Base-by-base conservation (phyloP, 2,797 vertebrate genomes). In the Apogon hyalosoma region DNA sequence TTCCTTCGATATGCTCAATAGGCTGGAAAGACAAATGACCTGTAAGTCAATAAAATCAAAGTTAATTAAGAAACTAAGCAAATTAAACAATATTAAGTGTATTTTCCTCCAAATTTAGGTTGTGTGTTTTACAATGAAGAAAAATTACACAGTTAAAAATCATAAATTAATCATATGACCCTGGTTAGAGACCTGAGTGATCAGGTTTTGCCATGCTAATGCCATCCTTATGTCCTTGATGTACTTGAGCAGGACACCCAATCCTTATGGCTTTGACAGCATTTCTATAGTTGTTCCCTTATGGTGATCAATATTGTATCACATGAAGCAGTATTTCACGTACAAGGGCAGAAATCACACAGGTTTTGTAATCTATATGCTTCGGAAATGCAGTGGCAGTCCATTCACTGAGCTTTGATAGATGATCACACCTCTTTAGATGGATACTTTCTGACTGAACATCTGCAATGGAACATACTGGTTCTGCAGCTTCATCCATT, bases 301-400 rank as follows among this genome's bases (percentile, higher is more conserved):
- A 80, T 78, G 48, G 69, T 76, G 68, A 88, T 91, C 87, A 81
- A 89, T 88, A 88, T 84, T 84, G 87, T 80, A 88, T 87, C 76
- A 16, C 55, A 57, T 84, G 82, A 87, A 80, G 80, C 73, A 55
- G 73, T 42, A 66, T 75, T 56, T 67, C 60, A 61, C 60, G 46
- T 59, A 63, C 86, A 86, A 83, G 85, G 80, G 69, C 74, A 74
- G 61, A 57, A 70, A 77, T 78, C 79, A 42, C 62, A 61, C 69
- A 15, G 53, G 70, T 78, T 79, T 69, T 80, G 77, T 84, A 84
- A 85, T 76, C 47, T 56, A 79, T 87, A 85, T 69, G 68, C 59
- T 41, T 67, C 66, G 72, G 67, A 80, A 80, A 75, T 16, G 33
- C 64, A 51, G 21, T 40, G 59, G 71, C 74, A 18, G 64, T 68